These are phyloP conservation scores for Drosophila parthenogenetica DNA, from an alignment of 2,888 invertebrate species.

Conservation along the genomic window DNA sequence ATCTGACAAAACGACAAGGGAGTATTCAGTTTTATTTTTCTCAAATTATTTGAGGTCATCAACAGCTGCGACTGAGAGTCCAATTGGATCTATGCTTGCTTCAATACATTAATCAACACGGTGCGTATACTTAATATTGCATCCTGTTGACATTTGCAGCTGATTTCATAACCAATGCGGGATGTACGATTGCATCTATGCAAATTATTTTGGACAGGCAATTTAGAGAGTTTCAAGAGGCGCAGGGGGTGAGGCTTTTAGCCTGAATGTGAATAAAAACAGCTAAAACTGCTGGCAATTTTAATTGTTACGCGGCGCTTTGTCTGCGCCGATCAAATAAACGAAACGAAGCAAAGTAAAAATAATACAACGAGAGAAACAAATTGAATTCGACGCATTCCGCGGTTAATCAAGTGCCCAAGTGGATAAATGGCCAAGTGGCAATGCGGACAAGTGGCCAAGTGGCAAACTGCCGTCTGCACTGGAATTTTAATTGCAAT, in stretches of 20 bases:
- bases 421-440: slow-evolving; percentile 14
- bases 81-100: neutral
- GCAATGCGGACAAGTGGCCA: slow-evolving; percentile 22
- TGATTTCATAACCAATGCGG: slow-evolving; percentile 67
- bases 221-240: slow-evolving; percentile 41
- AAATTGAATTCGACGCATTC: slow-evolving; percentile 78
- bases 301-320: slow-evolving; percentile 67
- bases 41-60: slow-evolving; percentile 2
- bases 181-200: slow-evolving; percentile 53
- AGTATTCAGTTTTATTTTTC: neutral
- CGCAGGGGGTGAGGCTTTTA: neutral
- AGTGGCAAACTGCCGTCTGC: slow-evolving; percentile 42
- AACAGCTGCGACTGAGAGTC: neutral
- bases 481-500: slow-evolving; percentile 77
- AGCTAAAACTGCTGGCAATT: slow-evolving; percentile 50
- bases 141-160: slow-evolving; percentile 58
- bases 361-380: slow-evolving; percentile 41
- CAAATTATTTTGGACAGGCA: slow-evolving; percentile 64
- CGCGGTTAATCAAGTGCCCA: slow-evolving; percentile 57
- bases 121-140: slow-evolving; percentile 20
- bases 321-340: slow-evolving; percentile 43
- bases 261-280: slow-evolving; percentile 16
- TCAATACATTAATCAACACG: neutral
- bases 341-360: neutral
- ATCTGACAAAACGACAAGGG: slow-evolving; percentile 53